Percentiles rank a stretch among this genome's conserved stretches.
Conservation (phyloP, 2,888 invertebrate species). For the Lasioglossum villosulum region DNA sequence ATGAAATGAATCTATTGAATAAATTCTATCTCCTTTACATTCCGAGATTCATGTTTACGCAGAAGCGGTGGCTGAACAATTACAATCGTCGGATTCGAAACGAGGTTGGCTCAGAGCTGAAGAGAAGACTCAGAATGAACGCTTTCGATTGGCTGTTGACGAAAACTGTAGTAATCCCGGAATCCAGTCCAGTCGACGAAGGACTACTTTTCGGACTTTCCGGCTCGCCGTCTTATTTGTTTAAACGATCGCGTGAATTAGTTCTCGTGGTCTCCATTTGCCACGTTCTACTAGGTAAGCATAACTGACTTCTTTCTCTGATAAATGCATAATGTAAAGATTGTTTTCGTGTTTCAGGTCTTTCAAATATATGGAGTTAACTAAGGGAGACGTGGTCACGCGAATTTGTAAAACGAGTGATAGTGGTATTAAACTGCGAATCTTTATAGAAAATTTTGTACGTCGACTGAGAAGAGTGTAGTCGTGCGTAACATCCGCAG, state of each 20-base stretch:
- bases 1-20: not conserved
- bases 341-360: not conserved
- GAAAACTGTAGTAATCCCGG: constrained; percentile 90
- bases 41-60: constrained; percentile 37
- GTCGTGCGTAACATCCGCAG: not conserved
- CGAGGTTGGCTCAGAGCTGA: constrained; percentile 91
- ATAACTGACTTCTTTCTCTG: not conserved
- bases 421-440: not conserved
- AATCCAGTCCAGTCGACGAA: constrained; percentile 82
- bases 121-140: constrained; percentile 88
- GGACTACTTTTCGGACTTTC: constrained; percentile 67
- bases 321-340: no score
- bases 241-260: constrained; percentile 50
- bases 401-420: constrained; percentile 12
- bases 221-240: constrained; percentile 44
- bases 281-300: constrained; percentile 53
- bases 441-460: not conserved
- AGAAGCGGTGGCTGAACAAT: constrained; percentile 92
- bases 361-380: constrained; percentile 41
- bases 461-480: not conserved
- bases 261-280: constrained; percentile 43
- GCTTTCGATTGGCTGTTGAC: constrained; percentile 94
- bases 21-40: not conserved
- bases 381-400: not conserved
- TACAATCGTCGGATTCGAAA: constrained; percentile 91